Evolutionary conservation across 2,888 invertebrate species (phyloP), one percentile per base, ranked within the genome.

Genomic region (Agrenia bidenticulata): DNA sequence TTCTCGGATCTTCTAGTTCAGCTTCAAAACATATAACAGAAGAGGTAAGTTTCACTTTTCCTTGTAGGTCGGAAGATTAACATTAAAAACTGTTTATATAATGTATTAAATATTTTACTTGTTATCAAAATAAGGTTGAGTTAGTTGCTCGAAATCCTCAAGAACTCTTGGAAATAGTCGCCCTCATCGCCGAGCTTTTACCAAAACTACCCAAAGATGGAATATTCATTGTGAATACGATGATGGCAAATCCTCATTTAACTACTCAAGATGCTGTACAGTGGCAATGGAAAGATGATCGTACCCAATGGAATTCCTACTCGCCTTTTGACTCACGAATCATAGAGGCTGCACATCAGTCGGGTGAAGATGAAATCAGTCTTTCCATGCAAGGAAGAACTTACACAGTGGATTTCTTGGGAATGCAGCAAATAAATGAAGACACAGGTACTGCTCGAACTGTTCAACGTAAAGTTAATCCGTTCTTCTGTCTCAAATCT

Each of bases 361-460:
- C 90, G 74, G 93, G 94, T 39, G 97, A 97, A 80, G 95, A 97
- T 79, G 97, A 97, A 81, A 92, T 96, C 76, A 92, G 91, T 79
- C 85, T 98, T 74, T 91, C 90, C 64, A 92, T 94, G 60, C 85
- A 94, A 79, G 95, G 95, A 59, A 87, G 94, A 77, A 94, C 94
- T 1, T 97, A 96, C 82, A 94, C 95, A 0, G 89, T 98, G 74
- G 97, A 98, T 83, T 91, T 98, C 79, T 90, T 93, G 79, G 89
- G 94, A 77, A 94, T 97, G 95, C 95, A 95, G 81, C 96, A 98
- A 84, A 92, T 97, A 74, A 98, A 97, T 81, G 97, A 98, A 83
- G 96, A 96, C 81, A 94, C 95, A 0, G 97, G 97, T 69, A 94
- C 94, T 27, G 90, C 94, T 39, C 84, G 96, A 53, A 89, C 93